These are phyloP conservation scores for Macrosiphum euphorbiae DNA, from an alignment of 2,888 invertebrate species.

Conservation along the genomic window DNA sequence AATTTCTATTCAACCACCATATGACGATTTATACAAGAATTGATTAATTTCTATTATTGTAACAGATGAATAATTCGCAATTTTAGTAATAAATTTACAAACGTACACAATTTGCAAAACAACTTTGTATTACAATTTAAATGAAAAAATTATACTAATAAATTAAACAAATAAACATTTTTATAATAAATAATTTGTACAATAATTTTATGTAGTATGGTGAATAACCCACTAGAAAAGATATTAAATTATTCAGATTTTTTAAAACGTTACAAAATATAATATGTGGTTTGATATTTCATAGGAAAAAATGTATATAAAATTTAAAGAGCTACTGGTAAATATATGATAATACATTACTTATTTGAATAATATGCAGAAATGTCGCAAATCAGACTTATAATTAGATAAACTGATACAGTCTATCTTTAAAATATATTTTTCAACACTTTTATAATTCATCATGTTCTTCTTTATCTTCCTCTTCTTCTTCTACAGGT, in stretches of 20 bases:
- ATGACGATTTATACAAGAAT: background rate
- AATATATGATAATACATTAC: constrained; percentile 42
- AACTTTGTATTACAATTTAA: constrained; percentile 44
- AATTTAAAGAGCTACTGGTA: constrained; percentile 39
- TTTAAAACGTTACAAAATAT: constrained; percentile 44
- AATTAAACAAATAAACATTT: constrained; percentile 58
- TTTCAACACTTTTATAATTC: constrained; percentile 66
- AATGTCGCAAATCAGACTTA: constrained; percentile 60
- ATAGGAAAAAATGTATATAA: constrained; percentile 38
- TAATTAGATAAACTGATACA: constrained; percentile 61
- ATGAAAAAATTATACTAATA: constrained; percentile 48
- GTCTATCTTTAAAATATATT: constrained; percentile 35
- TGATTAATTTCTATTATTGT: background rate
- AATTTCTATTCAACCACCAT: background rate
- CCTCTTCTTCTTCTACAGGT: constrained; percentile 66
- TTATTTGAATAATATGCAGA: constrained; percentile 53
- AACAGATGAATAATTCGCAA: background rate
- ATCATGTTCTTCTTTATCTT: constrained; percentile 67
- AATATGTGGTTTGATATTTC: constrained; percentile 27
- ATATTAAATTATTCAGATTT: background rate
- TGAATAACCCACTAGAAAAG: background rate
- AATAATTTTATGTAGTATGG: constrained; percentile 27
- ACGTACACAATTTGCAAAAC: constrained; percentile 5
- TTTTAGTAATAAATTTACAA: constrained; percentile 3
- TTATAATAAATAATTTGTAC: constrained; percentile 58